Percentiles rank a stretch among this genome's conserved stretches.
phyloP scores from a whole-genome alignment of 2,797 vertebrate genomes.

The Acridotheres tristis region DNA sequence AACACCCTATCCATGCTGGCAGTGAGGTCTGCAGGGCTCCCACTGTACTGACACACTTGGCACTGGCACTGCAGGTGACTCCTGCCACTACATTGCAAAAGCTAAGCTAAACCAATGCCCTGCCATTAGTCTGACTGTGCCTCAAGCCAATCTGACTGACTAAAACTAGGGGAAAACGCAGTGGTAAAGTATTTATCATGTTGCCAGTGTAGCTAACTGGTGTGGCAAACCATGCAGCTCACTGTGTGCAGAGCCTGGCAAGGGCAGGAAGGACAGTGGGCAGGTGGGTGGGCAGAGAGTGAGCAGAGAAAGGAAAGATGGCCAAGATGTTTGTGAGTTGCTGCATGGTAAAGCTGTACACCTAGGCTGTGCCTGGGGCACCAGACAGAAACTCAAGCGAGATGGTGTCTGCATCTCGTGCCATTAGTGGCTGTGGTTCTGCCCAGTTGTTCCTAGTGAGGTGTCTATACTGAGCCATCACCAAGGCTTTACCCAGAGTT shows the following conservation, averaged over 20 bases:
- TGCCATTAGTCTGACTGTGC: background rate
- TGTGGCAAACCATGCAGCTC: background rate
- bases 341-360: rapidly evolving
- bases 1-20: background rate
- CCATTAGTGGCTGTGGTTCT: background rate
- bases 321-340: background rate
- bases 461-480: background rate
- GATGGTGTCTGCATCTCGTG: background rate
- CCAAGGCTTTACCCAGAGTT: background rate
- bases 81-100: background rate
- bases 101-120: background rate
- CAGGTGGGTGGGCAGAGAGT: background rate
- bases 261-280: background rate
- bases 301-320: background rate
- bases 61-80: background rate
- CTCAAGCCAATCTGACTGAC: background rate
- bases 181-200: background rate
- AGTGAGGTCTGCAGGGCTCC: background rate
- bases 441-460: rapidly evolving
- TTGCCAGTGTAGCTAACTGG: background rate
- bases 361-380: background rate
- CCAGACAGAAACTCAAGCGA: background rate
- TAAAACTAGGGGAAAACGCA: background rate
- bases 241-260: rapidly evolving
- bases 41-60: background rate